Percentiles rank a stretch among this genome's conserved stretches.
These are phyloP conservation scores for Rhegmatorhina hoffmannsi DNA, from an alignment of 2,113 vertebrate species.

Conservation along the genomic window DNA sequence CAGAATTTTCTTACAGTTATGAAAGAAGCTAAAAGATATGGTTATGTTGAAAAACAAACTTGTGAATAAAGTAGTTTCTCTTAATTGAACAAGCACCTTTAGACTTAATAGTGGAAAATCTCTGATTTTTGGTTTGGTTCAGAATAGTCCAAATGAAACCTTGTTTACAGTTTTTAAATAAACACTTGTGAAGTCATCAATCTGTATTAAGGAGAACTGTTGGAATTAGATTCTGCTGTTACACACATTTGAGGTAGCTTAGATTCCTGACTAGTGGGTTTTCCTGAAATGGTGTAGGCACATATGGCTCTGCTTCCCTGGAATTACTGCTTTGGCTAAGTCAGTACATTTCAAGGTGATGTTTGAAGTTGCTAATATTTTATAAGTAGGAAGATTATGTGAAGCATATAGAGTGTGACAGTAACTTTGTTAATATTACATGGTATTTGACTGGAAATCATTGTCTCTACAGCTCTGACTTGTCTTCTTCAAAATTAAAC, in stretches of 20 bases:
- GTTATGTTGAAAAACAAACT: background rate
- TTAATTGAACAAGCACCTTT: background rate
- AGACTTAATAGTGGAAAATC: background rate
- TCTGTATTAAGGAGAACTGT: background rate
- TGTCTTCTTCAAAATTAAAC: background rate
- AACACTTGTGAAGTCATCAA: accelerated
- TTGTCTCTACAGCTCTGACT: background rate
- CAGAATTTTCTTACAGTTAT: background rate
- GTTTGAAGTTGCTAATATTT: background rate
- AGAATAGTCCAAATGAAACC: background rate
- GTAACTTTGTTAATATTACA: background rate
- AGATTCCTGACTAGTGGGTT: background rate
- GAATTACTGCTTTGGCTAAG: background rate
- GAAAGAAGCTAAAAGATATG: background rate
- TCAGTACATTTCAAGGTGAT: background rate
- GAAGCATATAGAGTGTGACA: background rate
- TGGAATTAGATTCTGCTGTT: background rate
- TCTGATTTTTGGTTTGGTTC: background rate
- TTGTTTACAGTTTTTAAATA: background rate
- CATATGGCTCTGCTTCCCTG: background rate
- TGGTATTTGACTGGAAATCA: background rate
- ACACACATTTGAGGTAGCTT: background rate
- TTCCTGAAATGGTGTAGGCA: background rate
- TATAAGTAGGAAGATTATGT: background rate
- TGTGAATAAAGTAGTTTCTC: background rate